Evolutionary conservation across 2,113 vertebrate species (phyloP).

Genomic region (Mus spicilegus): DNA sequence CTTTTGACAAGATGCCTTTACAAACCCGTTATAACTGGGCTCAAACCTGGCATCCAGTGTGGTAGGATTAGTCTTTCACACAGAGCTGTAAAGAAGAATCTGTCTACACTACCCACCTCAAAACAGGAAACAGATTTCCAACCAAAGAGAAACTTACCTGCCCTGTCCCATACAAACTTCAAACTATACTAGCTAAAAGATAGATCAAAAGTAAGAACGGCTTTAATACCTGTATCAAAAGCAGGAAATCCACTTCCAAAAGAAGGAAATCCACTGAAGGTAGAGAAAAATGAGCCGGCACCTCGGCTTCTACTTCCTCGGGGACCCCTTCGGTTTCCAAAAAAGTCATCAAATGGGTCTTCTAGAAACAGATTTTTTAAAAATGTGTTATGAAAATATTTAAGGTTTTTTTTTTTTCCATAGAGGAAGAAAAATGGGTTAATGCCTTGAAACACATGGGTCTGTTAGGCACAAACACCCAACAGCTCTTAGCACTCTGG

Average conservation of each 20-base stretch:
- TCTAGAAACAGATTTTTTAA: constrained; percentile 78
- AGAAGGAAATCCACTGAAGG: constrained; percentile 91
- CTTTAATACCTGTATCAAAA: constrained; percentile 91
- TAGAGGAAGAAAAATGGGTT: background rate
- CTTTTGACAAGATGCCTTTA: background rate
- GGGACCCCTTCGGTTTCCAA: constrained; percentile 87
- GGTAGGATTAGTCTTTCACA: background rate
- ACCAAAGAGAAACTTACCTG: background rate
- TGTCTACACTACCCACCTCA: background rate
- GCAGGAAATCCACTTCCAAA: constrained; percentile 90
- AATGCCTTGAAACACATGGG: background rate
- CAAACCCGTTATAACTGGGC: background rate
- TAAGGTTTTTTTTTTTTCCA: background rate
- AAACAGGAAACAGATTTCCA: background rate
- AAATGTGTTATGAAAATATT: background rate
- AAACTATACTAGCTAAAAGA: background rate
- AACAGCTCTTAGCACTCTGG: background rate
- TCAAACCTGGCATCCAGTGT: background rate
- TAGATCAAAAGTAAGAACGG: background rate
- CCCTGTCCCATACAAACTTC: background rate
- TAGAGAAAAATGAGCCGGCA: constrained; percentile 89
- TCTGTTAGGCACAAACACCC: background rate
- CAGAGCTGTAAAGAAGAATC: background rate
- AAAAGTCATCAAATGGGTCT: constrained; percentile 93
- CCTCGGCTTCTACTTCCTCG: constrained; percentile 89